A percentile compares a stretch with the other conserved stretches of the same genome.
phyloP scores from a whole-genome alignment of 2,113 vertebrate genomes.

The Orientallactaga bullata region DNA sequence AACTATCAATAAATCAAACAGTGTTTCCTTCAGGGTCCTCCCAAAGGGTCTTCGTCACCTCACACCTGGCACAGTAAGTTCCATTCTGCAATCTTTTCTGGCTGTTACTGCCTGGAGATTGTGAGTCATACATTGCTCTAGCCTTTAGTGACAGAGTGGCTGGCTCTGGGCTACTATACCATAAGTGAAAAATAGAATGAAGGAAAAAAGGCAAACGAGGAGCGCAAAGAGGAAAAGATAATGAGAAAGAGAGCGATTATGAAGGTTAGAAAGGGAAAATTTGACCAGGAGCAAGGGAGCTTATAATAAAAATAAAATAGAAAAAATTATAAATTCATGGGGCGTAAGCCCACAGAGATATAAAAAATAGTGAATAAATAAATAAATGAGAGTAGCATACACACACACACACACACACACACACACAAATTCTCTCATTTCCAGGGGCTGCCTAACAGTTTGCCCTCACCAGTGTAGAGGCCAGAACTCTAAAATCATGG shows the following conservation, averaged over 20 bases:
- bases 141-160: not conserved
- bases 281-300: not conserved
- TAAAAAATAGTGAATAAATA: constrained; percentile 26
- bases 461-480: not conserved
- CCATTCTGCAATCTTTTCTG: not conserved
- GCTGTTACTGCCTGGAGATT: not conserved
- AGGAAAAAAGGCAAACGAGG: no score
- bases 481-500: not conserved
- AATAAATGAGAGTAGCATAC: not conserved
- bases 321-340: constrained; percentile 13
- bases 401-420: no score
- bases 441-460: not conserved
- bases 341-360: not conserved
- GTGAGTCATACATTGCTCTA: not conserved
- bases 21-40: not conserved
- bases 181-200: not conserved
- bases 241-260: not conserved
- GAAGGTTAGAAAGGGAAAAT: not conserved
- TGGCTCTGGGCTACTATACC: not conserved
- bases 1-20: not conserved
- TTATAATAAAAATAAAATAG: not conserved
- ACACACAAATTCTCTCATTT: not conserved
- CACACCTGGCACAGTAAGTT: not conserved
- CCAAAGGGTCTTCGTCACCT: not conserved
- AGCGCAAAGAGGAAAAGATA: not conserved